These are phyloP conservation scores for Aplysia californica DNA, from an alignment of 1,140 invertebrate genomes.

Conservation along the genomic window DNA sequence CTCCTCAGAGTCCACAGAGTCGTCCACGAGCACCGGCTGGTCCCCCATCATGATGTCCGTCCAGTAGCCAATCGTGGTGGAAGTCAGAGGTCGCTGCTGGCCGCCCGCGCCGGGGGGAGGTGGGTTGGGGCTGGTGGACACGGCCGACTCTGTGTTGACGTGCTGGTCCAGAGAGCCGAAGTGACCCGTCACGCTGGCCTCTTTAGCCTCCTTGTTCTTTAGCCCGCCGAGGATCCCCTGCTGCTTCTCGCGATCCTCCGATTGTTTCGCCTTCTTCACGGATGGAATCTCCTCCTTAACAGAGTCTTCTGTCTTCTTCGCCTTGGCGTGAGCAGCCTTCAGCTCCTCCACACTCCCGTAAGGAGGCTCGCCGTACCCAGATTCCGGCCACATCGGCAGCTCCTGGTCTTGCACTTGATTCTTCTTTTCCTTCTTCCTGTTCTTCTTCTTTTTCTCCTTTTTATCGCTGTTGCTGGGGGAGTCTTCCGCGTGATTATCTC, in stretches of 20 bases:
- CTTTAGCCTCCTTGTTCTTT: too few species aligned
- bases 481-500: background rate
- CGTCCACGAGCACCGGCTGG: background rate
- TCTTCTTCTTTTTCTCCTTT: too few species aligned
- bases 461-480: background rate
- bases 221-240: too few species aligned
- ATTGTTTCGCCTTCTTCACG: background rate
- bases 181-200: too few species aligned
- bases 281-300: background rate
- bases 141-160: slow-evolving; percentile 42
- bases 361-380: too few species aligned
- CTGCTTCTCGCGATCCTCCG: background rate
- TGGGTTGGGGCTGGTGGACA: slow-evolving; percentile 53
- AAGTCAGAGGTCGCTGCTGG: background rate
- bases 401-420: too few species aligned
- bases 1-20: background rate
- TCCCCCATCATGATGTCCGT: background rate
- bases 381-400: too few species aligned
- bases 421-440: too few species aligned
- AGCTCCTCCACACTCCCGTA: too few species aligned
- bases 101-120: slow-evolving; percentile 38
- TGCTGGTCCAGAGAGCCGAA: too few species aligned
- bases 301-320: background rate
- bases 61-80: background rate
- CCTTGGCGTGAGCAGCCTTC: background rate